phyloP scores from a whole-genome alignment of 2,797 vertebrate genomes.

The Eptatretus atami region DNA sequence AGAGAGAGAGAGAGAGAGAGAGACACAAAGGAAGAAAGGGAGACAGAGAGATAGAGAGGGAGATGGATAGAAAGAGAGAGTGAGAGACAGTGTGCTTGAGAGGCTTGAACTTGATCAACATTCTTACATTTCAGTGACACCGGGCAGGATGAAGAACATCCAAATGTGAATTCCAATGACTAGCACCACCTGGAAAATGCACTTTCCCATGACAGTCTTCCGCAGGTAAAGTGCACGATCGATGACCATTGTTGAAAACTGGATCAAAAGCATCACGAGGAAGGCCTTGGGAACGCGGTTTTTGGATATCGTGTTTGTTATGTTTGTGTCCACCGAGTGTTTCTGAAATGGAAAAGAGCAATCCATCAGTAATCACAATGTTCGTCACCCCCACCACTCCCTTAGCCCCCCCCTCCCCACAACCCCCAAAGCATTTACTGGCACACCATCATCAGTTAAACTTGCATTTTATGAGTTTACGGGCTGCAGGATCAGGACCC shows the following conservation, averaged over 20 bases:
- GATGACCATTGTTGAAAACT: constrained; percentile 93
- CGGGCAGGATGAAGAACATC: constrained; percentile 96
- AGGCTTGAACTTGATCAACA: too few relatives aligned
- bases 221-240: constrained; percentile 77
- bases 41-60: not conserved
- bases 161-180: constrained; percentile 96
- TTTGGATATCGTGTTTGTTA: constrained; percentile 75
- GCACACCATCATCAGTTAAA: too few relatives aligned
- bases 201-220: constrained; percentile 81
- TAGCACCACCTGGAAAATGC: constrained; percentile 80
- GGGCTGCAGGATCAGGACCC: too few relatives aligned
- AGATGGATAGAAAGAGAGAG: not conserved
- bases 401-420: too few relatives aligned
- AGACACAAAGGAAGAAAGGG: not conserved
- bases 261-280: constrained; percentile 90
- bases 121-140: constrained; percentile 51
- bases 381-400: too few relatives aligned
- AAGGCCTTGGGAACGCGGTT: constrained; percentile 82
- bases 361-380: too few relatives aligned
- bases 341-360: constrained; percentile 21
- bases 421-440: too few relatives aligned
- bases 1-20: too few relatives aligned
- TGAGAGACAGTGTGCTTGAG: not conserved
- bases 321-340: constrained; percentile 71
- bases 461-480: too few relatives aligned